Evolutionary conservation across 2,797 vertebrate species (phyloP).

Genomic region (Ibycter americanus): DNA sequence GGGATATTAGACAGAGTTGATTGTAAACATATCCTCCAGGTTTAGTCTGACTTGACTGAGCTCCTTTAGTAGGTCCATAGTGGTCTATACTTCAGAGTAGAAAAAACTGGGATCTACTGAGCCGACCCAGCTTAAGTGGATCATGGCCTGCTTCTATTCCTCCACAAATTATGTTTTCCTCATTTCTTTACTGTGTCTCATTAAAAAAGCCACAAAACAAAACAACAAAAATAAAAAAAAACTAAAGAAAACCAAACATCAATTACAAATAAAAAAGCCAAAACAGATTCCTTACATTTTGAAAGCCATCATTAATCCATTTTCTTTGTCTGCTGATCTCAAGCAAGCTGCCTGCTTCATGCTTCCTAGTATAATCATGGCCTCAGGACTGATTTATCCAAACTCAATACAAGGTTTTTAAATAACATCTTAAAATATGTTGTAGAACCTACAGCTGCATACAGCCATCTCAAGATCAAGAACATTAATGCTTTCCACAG

Average conservation of each 20-base stretch:
- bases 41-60: not conserved
- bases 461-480: not conserved
- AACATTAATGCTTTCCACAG: not conserved
- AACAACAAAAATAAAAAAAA: not conserved
- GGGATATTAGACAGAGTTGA: not conserved
- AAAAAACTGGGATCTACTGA: not conserved
- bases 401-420: not conserved
- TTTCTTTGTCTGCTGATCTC: not conserved
- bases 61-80: not conserved
- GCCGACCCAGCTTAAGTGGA: not conserved
- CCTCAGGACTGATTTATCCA: constrained; percentile 20
- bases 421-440: not conserved
- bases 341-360: not conserved
- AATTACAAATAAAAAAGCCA: not conserved
- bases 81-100: not conserved
- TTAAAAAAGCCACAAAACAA: not conserved
- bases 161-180: not conserved
- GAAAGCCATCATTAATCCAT: constrained; percentile 34
- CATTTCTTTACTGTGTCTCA: not conserved
- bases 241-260: not conserved
- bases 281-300: not conserved
- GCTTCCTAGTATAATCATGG: constrained; percentile 6
- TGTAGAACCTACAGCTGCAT: not conserved
- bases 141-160: not conserved
- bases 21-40: not conserved